Percentiles rank a stretch among this genome's conserved stretches.
Conservation (phyloP, 2,113 vertebrate genomes). For the Anoura caudifer region DNA sequence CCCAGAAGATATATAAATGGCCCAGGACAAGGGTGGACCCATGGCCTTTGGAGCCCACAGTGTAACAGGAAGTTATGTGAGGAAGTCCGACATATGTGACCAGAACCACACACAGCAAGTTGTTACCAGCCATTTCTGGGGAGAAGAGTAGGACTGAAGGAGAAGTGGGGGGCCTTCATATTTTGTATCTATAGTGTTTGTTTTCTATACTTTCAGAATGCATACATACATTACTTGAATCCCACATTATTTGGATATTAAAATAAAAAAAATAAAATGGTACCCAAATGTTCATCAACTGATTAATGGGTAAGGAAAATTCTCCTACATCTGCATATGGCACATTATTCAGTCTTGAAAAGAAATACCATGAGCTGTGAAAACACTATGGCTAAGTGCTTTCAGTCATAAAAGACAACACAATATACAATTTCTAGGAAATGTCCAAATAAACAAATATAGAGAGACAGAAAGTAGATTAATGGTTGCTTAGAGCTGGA, state of each 20-base stretch:
- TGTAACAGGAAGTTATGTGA: neutral
- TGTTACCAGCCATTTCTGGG: neutral
- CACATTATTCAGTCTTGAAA: neutral
- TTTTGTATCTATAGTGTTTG: neutral
- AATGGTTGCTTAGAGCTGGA: neutral
- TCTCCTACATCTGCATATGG: neutral
- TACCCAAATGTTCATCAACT: neutral
- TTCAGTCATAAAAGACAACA: neutral
- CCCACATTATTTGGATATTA: neutral
- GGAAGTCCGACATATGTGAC: neutral
- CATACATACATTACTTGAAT: neutral
- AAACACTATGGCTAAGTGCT: neutral
- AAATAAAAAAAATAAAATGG: neutral
- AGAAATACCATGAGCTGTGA: neutral
- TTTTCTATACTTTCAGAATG: neutral
- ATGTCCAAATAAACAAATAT: neutral
- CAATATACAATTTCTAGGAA: neutral
- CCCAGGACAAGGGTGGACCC: neutral
- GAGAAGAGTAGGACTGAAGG: neutral
- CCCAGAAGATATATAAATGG: neutral
- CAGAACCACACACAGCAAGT: neutral
- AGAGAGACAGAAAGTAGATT: neutral
- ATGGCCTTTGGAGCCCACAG: neutral
- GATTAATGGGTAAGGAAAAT: neutral
- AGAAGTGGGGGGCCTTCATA: neutral